A percentile compares a stretch with the other conserved stretches of the same genome.
phyloP scores from a whole-genome alignment of 2,113 vertebrate species.

The Astur gentilis region DNA sequence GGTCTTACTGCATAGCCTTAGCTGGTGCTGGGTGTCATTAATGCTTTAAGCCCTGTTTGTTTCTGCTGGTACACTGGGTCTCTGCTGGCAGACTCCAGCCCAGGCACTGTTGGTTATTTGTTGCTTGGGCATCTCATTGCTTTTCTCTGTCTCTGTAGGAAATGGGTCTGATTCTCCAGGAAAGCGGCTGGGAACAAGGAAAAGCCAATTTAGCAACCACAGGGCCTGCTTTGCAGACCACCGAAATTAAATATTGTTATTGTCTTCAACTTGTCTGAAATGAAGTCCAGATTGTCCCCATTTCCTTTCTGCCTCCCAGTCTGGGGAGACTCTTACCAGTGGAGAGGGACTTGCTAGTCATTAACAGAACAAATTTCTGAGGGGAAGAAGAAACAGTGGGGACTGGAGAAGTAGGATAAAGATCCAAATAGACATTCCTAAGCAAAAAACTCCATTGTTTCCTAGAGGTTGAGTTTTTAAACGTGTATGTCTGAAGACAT shows the following conservation, averaged over 20 bases:
- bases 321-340: neutral
- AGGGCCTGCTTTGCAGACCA: neutral
- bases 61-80: neutral
- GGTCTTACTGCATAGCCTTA: neutral
- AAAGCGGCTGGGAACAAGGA: neutral
- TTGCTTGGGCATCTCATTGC: neutral
- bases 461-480: neutral
- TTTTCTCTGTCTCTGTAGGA: neutral
- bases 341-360: neutral
- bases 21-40: neutral
- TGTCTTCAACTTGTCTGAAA: neutral
- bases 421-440: neutral
- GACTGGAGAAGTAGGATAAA: neutral
- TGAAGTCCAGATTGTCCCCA: neutral
- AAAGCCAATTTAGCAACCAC: neutral
- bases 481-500: neutral
- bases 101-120: neutral
- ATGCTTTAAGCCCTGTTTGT: neutral
- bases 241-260: neutral
- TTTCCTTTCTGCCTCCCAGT: neutral
- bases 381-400: neutral
- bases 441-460: neutral
- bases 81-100: neutral
- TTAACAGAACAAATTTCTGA: neutral
- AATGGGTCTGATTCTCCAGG: neutral